These are phyloP conservation scores for Drosophila gaucha DNA, from an alignment of 2,888 invertebrate species.

Conservation along the genomic window DNA sequence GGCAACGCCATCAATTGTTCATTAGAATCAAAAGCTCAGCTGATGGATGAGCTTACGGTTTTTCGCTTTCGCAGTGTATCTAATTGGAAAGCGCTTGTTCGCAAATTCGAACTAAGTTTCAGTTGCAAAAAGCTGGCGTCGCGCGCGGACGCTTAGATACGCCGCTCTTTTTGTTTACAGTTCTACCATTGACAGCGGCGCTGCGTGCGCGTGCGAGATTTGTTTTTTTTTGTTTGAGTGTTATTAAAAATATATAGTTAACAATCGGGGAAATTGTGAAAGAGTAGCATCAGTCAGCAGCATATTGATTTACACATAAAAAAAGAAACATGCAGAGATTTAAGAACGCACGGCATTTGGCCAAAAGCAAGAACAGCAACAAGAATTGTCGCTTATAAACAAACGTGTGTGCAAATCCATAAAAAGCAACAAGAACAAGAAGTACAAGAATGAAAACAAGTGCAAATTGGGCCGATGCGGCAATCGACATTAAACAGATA, in stretches of 20 bases:
- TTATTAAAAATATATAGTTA: slow-evolving; percentile 13
- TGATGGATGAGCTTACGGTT: slow-evolving; percentile 28
- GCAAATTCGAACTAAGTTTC: slow-evolving; percentile 57
- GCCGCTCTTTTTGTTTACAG: slow-evolving; percentile 20
- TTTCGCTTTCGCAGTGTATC: slow-evolving; percentile 42
- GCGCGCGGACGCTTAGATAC: slow-evolving; percentile 46
- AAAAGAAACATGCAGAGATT: slow-evolving; percentile 8
- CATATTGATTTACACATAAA: slow-evolving; percentile 3
- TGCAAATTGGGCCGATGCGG: slow-evolving; percentile 30
- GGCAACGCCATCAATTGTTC: slow-evolving; percentile 24
- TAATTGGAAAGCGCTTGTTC: slow-evolving; percentile 44
- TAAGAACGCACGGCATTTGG: slow-evolving; percentile 3
- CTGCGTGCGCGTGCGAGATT: slow-evolving; percentile 45
- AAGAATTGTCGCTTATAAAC: slow-evolving; percentile 46
- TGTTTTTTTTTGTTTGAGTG: slow-evolving; percentile 25
- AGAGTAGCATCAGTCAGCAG: not conserved
- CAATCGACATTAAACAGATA: slow-evolving; percentile 8
- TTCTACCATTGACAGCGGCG: slow-evolving; percentile 17
- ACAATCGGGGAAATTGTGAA: slow-evolving; percentile 7
- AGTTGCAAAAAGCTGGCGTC: slow-evolving; percentile 59
- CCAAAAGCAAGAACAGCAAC: slow-evolving; percentile 6
- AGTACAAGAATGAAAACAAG: slow-evolving; percentile 44
- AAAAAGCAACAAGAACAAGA: slow-evolving; percentile 38
- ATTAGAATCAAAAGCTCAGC: slow-evolving; percentile 27
- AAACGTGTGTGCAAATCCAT: slow-evolving; percentile 53